Conservation (phyloP, 2,797 vertebrate genomes). For the Sylvia borin region DNA sequence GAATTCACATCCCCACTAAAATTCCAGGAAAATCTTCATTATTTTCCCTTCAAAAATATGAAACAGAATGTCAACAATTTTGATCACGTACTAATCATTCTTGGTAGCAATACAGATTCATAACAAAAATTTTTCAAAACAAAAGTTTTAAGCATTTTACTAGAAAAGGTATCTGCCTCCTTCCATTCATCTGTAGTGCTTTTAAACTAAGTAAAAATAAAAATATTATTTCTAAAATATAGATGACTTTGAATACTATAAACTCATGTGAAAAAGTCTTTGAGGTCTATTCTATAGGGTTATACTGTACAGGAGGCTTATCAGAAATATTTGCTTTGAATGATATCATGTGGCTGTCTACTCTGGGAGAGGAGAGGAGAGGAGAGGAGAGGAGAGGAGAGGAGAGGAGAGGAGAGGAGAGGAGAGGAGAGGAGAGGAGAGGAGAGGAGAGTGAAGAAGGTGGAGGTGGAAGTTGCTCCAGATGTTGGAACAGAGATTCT, state of each 20-base stretch:
- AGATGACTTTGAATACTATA: not conserved
- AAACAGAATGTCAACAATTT: not conserved
- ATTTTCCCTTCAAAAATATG: not conserved
- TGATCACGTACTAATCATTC: not conserved
- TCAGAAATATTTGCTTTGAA: not conserved
- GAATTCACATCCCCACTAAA: not conserved
- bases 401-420: not conserved
- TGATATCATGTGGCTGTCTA: not conserved
- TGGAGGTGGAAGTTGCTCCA: accelerated
- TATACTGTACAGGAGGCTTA: not conserved
- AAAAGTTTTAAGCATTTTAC: not conserved
- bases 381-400: not conserved
- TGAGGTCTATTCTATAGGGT: not conserved
- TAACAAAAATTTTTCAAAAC: not conserved
- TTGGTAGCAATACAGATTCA: not conserved
- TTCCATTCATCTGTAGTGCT: accelerated
- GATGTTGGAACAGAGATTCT: not conserved
- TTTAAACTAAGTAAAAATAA: not conserved
- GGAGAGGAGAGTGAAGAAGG: not conserved
- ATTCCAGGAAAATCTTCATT: not conserved
- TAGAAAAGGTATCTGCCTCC: accelerated
- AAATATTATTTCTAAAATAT: not conserved
- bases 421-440: not conserved
- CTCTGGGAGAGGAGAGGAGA: not conserved
- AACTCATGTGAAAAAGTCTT: not conserved